Conservation (phyloP, 1,140 invertebrate genomes). For the Drosophila pandora region DNA sequence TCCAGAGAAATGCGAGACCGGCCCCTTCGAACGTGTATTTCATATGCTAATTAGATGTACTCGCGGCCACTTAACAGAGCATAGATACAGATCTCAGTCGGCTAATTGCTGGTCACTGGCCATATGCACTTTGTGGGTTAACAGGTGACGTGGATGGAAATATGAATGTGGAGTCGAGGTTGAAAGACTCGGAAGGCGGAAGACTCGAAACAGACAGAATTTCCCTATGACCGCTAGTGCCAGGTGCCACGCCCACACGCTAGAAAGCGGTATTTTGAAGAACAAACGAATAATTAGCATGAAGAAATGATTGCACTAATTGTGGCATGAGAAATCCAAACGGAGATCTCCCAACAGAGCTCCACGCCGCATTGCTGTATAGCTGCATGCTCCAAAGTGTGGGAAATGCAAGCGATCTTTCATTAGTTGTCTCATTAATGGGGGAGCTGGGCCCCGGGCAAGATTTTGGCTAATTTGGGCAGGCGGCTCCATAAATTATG, state of each 20-base stretch:
- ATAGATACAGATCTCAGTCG: conserved; percentile 55
- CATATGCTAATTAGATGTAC: conserved; percentile 69
- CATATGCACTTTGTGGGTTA: conserved; percentile 69
- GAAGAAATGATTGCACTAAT: conserved; percentile 77
- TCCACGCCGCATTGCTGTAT: not conserved
- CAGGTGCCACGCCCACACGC: conserved; percentile 45
- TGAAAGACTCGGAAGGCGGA: not conserved
- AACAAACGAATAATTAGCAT: conserved; percentile 74
- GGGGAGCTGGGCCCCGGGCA: conserved; percentile 17
- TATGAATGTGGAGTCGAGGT: conserved; percentile 6
- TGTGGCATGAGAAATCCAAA: conserved; percentile 58
- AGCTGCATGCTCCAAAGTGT: conserved; percentile 25
- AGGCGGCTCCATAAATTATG: conserved; percentile 69
- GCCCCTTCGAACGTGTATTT: conserved; percentile 23
- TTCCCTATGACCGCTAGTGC: conserved; percentile 68
- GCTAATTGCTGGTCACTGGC: conserved; percentile 72
- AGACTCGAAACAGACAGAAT: conserved; percentile 24
- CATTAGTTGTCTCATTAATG: conserved; percentile 64
- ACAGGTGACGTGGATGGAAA: conserved; percentile 63
- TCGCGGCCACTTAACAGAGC: conserved; percentile 40
- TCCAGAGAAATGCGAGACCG: conserved; percentile 24
- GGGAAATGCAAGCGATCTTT: conserved; percentile 69
- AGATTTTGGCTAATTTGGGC: conserved; percentile 72
- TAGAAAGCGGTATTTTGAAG: conserved; percentile 40
- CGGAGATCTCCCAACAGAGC: not conserved